These are phyloP conservation scores for Geodia barretti DNA, from an alignment of 37 sponge, comb jelly and placozoan genomes.

Conservation along the genomic window DNA sequence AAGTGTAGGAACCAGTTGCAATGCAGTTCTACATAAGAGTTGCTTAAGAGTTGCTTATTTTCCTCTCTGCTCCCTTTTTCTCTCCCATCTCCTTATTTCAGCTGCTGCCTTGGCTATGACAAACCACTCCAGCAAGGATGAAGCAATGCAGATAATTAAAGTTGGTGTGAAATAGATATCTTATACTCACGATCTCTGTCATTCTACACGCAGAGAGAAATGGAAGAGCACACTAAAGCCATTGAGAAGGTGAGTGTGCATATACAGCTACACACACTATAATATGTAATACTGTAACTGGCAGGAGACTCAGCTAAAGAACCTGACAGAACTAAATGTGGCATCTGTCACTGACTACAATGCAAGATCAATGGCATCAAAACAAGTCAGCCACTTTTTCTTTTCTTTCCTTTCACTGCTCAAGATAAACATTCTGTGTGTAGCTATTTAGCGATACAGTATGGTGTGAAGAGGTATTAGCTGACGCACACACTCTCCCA, in stretches of 20 bases:
- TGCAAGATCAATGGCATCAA: conserved; percentile 12
- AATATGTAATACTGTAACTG: not conserved
- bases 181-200: too few relatives aligned
- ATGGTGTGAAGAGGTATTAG: too few relatives aligned
- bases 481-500: too few relatives aligned
- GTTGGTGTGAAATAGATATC: too few relatives aligned
- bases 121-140: conserved; percentile 20
- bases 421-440: not conserved
- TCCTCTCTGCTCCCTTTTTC: too few relatives aligned
- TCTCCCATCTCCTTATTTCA: conserved; percentile 9
- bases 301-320: conserved; percentile 58
- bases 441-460: not conserved
- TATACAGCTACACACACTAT: not conserved
- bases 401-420: too few relatives aligned
- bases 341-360: conserved; percentile 20
- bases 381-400: too few relatives aligned
- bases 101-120: conserved; percentile 48
- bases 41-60: too few relatives aligned
- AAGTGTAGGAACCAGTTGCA: too few relatives aligned
- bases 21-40: too few relatives aligned
- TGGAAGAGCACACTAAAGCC: conserved; percentile 5
- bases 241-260: conserved; percentile 53
- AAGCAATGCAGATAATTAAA: conserved; percentile 9
- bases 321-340: conserved; percentile 51
- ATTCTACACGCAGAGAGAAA: too few relatives aligned